Conservation (phyloP, 2,888 invertebrate genomes). For the Lathronympha strigana region DNA sequence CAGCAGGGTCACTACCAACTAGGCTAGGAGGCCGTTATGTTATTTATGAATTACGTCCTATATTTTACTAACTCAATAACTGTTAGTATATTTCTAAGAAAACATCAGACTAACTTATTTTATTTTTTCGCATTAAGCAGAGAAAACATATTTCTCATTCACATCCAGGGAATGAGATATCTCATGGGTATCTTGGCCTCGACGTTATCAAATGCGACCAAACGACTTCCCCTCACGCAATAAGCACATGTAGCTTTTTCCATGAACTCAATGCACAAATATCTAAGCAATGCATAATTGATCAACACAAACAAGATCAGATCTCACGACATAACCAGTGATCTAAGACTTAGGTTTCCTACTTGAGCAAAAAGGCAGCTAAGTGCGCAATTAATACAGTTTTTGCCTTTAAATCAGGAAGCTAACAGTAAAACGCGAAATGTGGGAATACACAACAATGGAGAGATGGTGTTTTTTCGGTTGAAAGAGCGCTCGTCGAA, state of each 20-base stretch:
- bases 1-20: too few species aligned
- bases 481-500: conserved; percentile 79
- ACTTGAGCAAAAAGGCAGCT: conserved; percentile 46
- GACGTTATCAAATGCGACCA: background rate
- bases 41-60: too few species aligned
- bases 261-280: conserved; percentile 19
- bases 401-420: conserved; percentile 78
- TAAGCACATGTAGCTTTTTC: conserved; percentile 19
- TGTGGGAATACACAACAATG: conserved; percentile 81
- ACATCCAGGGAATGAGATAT: background rate
- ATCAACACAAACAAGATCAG: conserved; percentile 23
- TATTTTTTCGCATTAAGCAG: too few species aligned
- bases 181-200: background rate
- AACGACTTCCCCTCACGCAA: conserved; percentile 19
- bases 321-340: conserved; percentile 37
- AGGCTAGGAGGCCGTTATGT: too few species aligned
- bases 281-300: conserved; percentile 14
- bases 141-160: too few species aligned
- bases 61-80: too few species aligned
- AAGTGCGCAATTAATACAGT: conserved; percentile 75
- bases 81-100: too few species aligned
- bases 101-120: too few species aligned
- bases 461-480: conserved; percentile 79
- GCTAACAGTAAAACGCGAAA: conserved; percentile 77
- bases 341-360: conserved; percentile 48